These are phyloP conservation scores for Urocitellus parryii DNA, from an alignment of 2,113 vertebrate genomes.

Conservation along the genomic window DNA sequence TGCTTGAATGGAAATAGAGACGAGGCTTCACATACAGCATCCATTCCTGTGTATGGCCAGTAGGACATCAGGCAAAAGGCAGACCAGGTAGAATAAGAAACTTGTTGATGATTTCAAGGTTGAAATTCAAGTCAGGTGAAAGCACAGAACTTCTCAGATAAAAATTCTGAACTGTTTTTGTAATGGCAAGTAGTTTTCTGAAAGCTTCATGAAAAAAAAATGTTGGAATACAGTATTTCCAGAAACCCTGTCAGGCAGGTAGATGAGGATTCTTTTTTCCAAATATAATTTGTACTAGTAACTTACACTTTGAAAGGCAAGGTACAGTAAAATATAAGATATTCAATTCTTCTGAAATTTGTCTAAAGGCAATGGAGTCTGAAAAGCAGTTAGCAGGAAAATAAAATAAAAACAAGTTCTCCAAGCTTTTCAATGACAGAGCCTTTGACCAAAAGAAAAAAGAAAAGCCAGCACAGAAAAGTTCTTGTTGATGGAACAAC, in stretches of 20 bases:
- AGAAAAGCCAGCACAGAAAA: background rate
- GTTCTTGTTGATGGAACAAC: background rate
- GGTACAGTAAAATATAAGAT: background rate
- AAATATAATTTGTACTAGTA: slow-evolving; percentile 20
- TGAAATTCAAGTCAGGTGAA: slow-evolving; percentile 14
- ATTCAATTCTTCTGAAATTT: background rate
- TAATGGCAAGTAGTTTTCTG: background rate
- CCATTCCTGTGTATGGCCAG: background rate
- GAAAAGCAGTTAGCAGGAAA: background rate
- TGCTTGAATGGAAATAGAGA: background rate
- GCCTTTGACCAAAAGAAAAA: background rate
- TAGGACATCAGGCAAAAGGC: background rate
- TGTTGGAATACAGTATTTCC: background rate
- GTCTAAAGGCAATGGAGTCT: background rate
- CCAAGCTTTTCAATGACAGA: background rate
- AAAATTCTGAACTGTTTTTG: slow-evolving; percentile 10
- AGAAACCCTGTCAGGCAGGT: background rate
- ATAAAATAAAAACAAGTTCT: background rate
- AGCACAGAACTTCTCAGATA: background rate
- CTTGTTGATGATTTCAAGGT: background rate
- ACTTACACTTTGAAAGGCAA: slow-evolving; percentile 49
- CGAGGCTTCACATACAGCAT: background rate
- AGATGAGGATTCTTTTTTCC: background rate
- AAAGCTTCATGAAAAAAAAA: background rate
- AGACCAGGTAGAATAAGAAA: background rate